Percentiles rank a stretch among this genome's conserved stretches.
Evolutionary conservation across 2,888 invertebrate species (phyloP).

Genomic region (Melanchra persicariae): DNA sequence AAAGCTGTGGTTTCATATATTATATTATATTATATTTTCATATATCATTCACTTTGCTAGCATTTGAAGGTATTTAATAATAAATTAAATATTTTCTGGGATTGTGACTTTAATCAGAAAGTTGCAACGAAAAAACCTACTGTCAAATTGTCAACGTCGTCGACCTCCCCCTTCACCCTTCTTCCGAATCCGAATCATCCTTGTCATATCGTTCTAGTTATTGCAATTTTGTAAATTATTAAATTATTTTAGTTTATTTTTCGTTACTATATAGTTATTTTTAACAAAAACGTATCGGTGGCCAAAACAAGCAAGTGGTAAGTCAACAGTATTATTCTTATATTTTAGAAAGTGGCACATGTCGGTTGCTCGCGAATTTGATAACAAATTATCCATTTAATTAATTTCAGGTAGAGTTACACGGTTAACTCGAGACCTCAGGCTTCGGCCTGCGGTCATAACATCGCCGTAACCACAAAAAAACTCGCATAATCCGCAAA

Average conservation of each 20-base stretch:
- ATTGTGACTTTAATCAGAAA: not conserved
- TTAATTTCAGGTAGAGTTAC: conserved; percentile 75
- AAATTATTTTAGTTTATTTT: conserved; percentile 86
- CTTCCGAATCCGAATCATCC: conserved; percentile 80
- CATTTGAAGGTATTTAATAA: too few species aligned
- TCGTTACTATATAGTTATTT: conserved; percentile 76
- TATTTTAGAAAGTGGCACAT: conserved; percentile 76
- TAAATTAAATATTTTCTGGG: too few species aligned
- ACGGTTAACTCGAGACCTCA: conserved; percentile 74
- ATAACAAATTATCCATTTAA: conserved; percentile 66
- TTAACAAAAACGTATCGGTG: conserved; percentile 68
- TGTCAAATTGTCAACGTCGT: conserved; percentile 74
- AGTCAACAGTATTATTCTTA: conserved; percentile 65
- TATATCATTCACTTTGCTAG: too few species aligned
- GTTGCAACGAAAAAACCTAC: conserved; percentile 25
- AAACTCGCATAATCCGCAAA: conserved; percentile 63
- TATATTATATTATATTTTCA: too few species aligned
- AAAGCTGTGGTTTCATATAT: too few species aligned
- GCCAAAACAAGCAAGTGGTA: conserved; percentile 76
- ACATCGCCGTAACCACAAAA: conserved; percentile 63
- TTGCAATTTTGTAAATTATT: conserved; percentile 80
- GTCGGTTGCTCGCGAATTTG: conserved; percentile 72
- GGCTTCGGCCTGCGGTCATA: conserved; percentile 88
- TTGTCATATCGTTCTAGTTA: conserved; percentile 80
- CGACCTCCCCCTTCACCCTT: conserved; percentile 73